Percentiles rank a stretch among this genome's conserved stretches.
Evolutionary conservation across 2,888 invertebrate species (phyloP).

Genomic region (Aquatica leii): DNA sequence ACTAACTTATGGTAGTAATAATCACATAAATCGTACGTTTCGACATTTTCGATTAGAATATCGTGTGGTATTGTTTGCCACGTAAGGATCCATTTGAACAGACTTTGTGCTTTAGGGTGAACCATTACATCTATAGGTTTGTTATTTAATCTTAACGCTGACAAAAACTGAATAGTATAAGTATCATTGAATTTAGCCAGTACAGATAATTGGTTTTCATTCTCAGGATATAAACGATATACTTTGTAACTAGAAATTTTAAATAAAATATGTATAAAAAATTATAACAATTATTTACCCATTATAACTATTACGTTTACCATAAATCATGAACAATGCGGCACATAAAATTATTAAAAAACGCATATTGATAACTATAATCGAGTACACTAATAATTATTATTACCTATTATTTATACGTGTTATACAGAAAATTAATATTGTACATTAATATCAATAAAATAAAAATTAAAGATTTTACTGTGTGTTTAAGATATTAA

Average conservation of each 20-base stretch:
- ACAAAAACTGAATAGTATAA: conserved; percentile 49
- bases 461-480: too few species aligned
- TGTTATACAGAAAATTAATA: too few species aligned
- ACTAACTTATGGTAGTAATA: conserved; percentile 4
- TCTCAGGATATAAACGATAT: conserved; percentile 55
- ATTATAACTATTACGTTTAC: too few species aligned
- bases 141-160: conserved; percentile 55
- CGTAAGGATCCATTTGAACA: conserved; percentile 55
- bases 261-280: too few species aligned
- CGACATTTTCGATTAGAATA: conserved; percentile 63
- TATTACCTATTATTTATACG: too few species aligned
- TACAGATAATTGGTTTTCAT: conserved; percentile 50
- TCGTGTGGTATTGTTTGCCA: conserved; percentile 58
- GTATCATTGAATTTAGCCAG: conserved; percentile 48
- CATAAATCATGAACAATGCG: too few species aligned
- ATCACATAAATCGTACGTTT: conserved; percentile 56
- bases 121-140: conserved; percentile 57
- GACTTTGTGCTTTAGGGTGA: conserved; percentile 49
- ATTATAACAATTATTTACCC: too few species aligned
- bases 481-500: too few species aligned
- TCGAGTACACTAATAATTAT: too few species aligned
- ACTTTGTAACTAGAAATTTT: conserved; percentile 57
- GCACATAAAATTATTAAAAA: too few species aligned
- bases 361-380: too few species aligned
- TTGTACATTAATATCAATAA: too few species aligned